Evolutionary conservation across 1,140 invertebrate genomes (phyloP).

Genomic region (Drosophila parvula): DNA sequence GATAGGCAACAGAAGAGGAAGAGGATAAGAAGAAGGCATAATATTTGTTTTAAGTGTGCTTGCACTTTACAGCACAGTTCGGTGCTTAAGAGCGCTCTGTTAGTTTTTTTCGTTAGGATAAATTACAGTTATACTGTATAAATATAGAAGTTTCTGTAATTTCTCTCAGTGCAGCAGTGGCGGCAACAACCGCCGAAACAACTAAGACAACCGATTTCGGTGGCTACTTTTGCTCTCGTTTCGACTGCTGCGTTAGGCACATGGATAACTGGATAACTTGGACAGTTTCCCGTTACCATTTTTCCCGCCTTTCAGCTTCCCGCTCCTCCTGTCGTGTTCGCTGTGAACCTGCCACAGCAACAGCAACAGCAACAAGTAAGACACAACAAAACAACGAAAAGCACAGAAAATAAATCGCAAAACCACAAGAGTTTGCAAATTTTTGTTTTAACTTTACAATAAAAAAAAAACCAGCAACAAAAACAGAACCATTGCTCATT

Average conservation of each 20-base stretch:
- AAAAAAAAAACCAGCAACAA: constrained; percentile 30
- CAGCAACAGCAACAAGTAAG: constrained; percentile 10
- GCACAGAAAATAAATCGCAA: constrained; percentile 58
- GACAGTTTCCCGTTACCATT: constrained; percentile 46
- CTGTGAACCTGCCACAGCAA: constrained; percentile 67
- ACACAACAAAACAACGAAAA: constrained; percentile 15
- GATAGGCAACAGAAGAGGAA: not conserved
- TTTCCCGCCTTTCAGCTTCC: not conserved
- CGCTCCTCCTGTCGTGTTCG: constrained; percentile 44
- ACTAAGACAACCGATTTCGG: constrained; percentile 37
- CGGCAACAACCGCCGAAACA: constrained; percentile 30
- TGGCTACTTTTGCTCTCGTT: constrained; percentile 71
- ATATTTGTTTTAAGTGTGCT: not conserved
- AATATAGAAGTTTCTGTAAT: not conserved
- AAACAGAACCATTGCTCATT: constrained; percentile 40
- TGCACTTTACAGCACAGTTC: not conserved
- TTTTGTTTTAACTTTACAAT: constrained; percentile 39
- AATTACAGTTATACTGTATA: not conserved
- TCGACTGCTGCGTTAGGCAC: constrained; percentile 68
- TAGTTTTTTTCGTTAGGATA: not conserved
- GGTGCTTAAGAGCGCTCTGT: not conserved
- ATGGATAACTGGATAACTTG: constrained; percentile 64
- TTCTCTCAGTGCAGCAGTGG: constrained; percentile 8
- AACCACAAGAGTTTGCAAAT: constrained; percentile 51
- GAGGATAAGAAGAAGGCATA: not conserved